A percentile compares a stretch with the other conserved stretches of the same genome.
Conservation (phyloP, 2,113 vertebrate species). For the Thamnaconus septentrionalis region DNA sequence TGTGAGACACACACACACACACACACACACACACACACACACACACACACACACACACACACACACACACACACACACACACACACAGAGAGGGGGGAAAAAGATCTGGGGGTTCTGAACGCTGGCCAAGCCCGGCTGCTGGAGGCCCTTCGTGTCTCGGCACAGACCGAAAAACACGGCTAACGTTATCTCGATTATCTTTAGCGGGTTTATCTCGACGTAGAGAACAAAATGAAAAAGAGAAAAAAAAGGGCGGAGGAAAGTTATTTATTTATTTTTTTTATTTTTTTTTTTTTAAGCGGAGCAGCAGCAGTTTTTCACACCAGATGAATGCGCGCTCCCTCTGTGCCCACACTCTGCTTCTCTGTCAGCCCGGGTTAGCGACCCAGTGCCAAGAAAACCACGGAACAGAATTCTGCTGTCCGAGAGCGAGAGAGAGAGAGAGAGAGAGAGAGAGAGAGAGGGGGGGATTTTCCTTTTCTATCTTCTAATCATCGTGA, state of each 20-base stretch:
- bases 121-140: slow-evolving; percentile 17
- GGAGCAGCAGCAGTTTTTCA: slow-evolving; percentile 42
- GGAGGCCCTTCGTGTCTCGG: slow-evolving; percentile 16
- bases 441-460: slow-evolving; percentile 16
- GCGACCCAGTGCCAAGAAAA: slow-evolving; percentile 33
- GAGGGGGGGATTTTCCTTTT: neutral
- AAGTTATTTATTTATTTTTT: too few species aligned
- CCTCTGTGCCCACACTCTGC: slow-evolving; percentile 26
- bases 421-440: neutral
- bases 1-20: slow-evolving; percentile 23
- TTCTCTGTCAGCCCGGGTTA: slow-evolving; percentile 51
- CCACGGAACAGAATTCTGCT: slow-evolving; percentile 33
- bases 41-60: too few species aligned
- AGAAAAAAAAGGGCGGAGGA: too few species aligned
- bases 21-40: too few species aligned
- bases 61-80: too few species aligned
- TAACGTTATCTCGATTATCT: too few species aligned
- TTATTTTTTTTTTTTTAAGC: neutral
- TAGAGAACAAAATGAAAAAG: too few species aligned
- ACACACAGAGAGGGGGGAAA: slow-evolving; percentile 1
- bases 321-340: slow-evolving; percentile 46
- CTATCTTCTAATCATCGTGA: slow-evolving; percentile 8
- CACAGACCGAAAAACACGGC: slow-evolving; percentile 26
- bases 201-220: too few species aligned
- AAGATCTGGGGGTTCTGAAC: slow-evolving; percentile 39